Evolutionary conservation across 2,888 invertebrate species (phyloP).

Genomic region (Digitonthophagus gazella): DNA sequence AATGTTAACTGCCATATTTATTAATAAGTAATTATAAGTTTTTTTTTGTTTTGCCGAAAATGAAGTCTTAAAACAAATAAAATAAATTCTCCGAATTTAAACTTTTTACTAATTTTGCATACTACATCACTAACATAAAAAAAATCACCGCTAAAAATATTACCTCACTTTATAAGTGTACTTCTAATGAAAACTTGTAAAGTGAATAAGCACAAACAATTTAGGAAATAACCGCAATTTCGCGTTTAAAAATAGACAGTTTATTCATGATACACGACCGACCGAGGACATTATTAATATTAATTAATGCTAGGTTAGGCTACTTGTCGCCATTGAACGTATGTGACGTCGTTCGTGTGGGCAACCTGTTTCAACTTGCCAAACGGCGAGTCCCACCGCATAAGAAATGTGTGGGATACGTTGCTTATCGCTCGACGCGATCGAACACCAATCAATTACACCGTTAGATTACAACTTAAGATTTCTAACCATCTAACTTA

Average conservation of each 20-base stretch:
- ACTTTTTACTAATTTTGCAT: too few species aligned
- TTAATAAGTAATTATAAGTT: too few species aligned
- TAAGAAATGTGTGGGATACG: background rate
- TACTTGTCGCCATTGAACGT: constrained; percentile 9
- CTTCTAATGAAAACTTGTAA: background rate
- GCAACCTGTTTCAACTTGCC: constrained; percentile 2
- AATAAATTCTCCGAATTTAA: too few species aligned
- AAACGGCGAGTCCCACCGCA: background rate
- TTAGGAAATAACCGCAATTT: background rate
- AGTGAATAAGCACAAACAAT: background rate
- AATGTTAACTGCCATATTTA: too few species aligned
- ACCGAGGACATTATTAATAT: background rate
- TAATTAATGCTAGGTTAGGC: constrained; percentile 11
- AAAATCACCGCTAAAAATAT: background rate
- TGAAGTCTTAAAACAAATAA: too few species aligned
- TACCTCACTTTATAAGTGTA: background rate
- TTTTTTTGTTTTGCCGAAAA: too few species aligned
- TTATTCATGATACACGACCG: background rate
- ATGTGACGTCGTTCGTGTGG: background rate
- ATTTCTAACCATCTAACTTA: background rate
- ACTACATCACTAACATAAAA: too few species aligned
- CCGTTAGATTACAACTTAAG: background rate
- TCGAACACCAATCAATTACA: constrained; percentile 2
- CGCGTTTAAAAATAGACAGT: constrained; percentile 4
- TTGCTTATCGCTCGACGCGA: background rate